Evolutionary conservation across 2,888 invertebrate genomes (phyloP), one percentile per base, ranked within the genome.

Genomic region (Dermolepida albohirtum): DNA sequence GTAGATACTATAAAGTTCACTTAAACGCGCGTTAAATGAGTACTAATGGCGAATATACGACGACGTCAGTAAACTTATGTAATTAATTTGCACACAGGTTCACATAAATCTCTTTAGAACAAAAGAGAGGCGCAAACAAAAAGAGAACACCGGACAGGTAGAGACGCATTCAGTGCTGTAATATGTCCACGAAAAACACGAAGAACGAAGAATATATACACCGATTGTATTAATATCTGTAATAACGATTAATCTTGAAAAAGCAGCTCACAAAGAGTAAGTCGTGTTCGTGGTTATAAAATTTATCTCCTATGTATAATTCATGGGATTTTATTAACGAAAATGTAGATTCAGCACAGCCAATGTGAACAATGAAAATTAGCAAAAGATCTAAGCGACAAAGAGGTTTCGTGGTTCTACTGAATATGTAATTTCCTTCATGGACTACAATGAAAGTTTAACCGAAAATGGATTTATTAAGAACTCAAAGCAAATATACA

Each of bases 31-130:
- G 63, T 69, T 71, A 73, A 72, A 63, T 62, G 71, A 67, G 68
- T 68, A 71, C 73, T 71, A 73, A 73, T 70, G 72, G 72, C 59
- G 59, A 34, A 59, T 59, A 68, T 67, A 64, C 67, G 70, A 66
- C 71, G 66, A 71, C 71, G 73, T 72, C 72, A 70, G 74, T 62
- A 71, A 34, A 69, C 72, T 74, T 73, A 71, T 71, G 74, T 75
- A 76, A 76, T 76, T 76, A 76, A 76, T 75, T 76, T 75, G 73
- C 76, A 76, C 73, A 74, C 74, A 75, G 73, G 73, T 68, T 68
- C 67, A 68, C 73, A 76, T 76, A 76, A 76, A 76, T 76, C 74
- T 74, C 69, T 12, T 27, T 57, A 66, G 72, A 72, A 73, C 71
- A 72, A 70, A 72, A 68, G 63, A 66, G 68, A 69, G 64, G 68